These are phyloP conservation scores for Diogma glabrata DNA, from an alignment of 2,888 invertebrate species.

Conservation along the genomic window DNA sequence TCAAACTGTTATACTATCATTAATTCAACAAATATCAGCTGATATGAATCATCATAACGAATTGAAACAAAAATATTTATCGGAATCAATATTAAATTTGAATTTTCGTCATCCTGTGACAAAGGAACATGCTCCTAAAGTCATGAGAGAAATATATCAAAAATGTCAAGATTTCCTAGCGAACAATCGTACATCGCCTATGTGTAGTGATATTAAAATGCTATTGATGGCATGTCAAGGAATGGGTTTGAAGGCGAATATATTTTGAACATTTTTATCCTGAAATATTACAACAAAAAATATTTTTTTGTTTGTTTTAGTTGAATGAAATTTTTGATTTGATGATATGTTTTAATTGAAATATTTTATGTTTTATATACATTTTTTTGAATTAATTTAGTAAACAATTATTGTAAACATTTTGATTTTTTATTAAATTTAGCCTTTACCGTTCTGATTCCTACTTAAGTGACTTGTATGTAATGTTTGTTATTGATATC, in stretches of 20 bases:
- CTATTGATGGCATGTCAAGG: constrained; percentile 36
- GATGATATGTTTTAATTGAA: too few relatives aligned
- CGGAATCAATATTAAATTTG: constrained; percentile 75
- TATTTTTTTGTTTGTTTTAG: too few relatives aligned
- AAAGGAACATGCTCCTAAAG: constrained; percentile 68
- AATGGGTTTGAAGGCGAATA: constrained; percentile 10
- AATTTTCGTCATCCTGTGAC: constrained; percentile 66
- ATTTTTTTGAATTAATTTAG: too few relatives aligned
- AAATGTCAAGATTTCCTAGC: constrained; percentile 60
- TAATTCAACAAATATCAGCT: constrained; percentile 88
- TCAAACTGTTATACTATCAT: constrained; percentile 81
- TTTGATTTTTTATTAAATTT: too few relatives aligned
- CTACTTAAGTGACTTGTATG: too few relatives aligned
- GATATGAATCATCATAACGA: constrained; percentile 78
- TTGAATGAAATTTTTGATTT: too few relatives aligned
- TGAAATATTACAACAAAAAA: too few relatives aligned
- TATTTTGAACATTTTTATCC: too few relatives aligned
- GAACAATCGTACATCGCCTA: constrained; percentile 52
- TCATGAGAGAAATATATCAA: constrained; percentile 62
- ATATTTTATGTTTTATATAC: too few relatives aligned
- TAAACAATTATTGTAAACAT: too few relatives aligned
- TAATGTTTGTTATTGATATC: too few relatives aligned
- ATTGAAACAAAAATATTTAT: constrained; percentile 73
- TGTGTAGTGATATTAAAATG: constrained; percentile 36
- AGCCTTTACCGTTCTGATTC: too few relatives aligned